These are phyloP conservation scores for Sorex araneus DNA, from an alignment of 2,113 vertebrate genomes.

Conservation along the genomic window DNA sequence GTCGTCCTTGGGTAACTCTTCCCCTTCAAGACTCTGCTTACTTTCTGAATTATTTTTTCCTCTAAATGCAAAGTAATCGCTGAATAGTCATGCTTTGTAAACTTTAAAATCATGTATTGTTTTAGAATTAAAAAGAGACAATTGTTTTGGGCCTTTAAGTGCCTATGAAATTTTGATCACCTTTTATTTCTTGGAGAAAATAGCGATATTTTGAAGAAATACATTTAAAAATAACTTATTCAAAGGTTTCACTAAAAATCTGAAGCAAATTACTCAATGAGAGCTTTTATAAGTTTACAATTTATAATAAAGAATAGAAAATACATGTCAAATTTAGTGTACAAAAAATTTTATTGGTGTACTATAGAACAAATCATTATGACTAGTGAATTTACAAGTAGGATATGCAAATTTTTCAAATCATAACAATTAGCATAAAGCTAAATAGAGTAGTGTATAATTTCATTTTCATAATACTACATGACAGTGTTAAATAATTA, in stretches of 20 bases:
- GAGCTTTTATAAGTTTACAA: constrained; percentile 55
- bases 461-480: constrained; percentile 25
- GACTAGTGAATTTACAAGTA: constrained; percentile 29
- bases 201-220: constrained; percentile 24
- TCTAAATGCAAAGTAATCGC: constrained; percentile 29
- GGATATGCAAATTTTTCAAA: neutral
- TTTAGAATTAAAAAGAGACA: constrained; percentile 44
- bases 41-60: neutral
- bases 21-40: constrained; percentile 1
- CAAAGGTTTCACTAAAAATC: constrained; percentile 55
- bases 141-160: constrained; percentile 1
- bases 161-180: constrained; percentile 35
- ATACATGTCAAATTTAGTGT: constrained; percentile 54
- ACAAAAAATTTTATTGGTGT: constrained; percentile 48
- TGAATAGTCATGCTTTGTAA: neutral
- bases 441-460: neutral
- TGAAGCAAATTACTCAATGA: constrained; percentile 75
- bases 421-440: constrained; percentile 13
- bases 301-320: neutral
- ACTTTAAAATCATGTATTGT: constrained; percentile 47
- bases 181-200: constrained; percentile 55
- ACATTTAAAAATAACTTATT: constrained; percentile 41
- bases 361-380: constrained; percentile 29
- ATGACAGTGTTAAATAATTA: neutral
- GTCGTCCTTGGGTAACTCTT: neutral